A percentile compares a stretch with the other conserved stretches of the same genome.
Evolutionary conservation across 64 coral and sea anemone species (phyloP).

Genomic region (Trachythela sp.): DNA sequence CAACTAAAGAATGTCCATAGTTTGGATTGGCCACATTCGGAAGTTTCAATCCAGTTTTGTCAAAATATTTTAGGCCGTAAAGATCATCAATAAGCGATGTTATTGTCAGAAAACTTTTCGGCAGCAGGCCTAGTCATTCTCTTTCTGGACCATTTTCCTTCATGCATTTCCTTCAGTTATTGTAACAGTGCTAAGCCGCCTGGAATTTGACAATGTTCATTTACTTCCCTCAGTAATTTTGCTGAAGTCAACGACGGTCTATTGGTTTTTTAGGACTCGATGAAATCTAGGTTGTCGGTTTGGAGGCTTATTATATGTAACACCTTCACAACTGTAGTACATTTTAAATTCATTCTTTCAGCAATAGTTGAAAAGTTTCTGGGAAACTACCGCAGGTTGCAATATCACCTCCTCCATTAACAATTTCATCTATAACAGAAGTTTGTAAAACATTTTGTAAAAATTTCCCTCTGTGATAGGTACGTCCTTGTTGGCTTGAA

Average conservation of each 20-base stretch:
- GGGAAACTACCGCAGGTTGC: no score
- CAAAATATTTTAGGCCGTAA: no score
- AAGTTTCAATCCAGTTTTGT: background rate
- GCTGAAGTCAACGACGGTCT: conserved; percentile 15
- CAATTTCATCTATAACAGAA: no score
- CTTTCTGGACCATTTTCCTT: background rate
- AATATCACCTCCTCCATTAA: no score
- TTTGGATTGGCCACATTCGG: background rate
- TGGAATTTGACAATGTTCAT: background rate
- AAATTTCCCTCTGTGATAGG: no score
- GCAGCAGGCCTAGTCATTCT: background rate
- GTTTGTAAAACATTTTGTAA: no score
- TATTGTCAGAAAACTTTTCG: background rate
- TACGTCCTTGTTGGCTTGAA: no score
- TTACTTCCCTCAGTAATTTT: background rate
- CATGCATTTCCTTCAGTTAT: background rate
- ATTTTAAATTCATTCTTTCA: no score
- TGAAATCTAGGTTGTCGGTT: background rate
- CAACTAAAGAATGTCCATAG: conserved; percentile 4
- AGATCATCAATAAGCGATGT: background rate
- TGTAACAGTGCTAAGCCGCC: background rate
- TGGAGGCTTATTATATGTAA: no score
- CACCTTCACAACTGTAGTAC: no score
- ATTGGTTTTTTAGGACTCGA: conserved; percentile 8
- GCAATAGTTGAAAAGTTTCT: no score